Conservation (phyloP, 2,888 invertebrate genomes). For the Polia nebulosa region DNA sequence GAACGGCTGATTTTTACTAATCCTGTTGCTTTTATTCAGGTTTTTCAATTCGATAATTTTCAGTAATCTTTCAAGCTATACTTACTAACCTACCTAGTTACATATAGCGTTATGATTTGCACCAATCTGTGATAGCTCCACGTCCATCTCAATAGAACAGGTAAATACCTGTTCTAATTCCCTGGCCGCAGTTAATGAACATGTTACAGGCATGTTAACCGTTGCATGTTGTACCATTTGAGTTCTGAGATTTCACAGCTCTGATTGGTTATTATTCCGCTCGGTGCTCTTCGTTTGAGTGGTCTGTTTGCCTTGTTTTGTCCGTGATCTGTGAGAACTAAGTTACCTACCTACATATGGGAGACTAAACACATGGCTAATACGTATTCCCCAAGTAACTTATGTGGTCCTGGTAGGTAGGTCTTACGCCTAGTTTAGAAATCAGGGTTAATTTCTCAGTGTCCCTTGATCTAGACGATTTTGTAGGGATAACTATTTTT, state of each 20-base stretch:
- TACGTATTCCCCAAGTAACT: neutral
- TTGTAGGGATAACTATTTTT: too few relatives aligned
- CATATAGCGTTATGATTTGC: neutral
- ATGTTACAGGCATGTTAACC: constrained; percentile 35
- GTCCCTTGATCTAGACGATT: neutral
- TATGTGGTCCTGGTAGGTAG: neutral
- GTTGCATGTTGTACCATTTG: constrained; percentile 27
- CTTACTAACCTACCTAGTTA: neutral
- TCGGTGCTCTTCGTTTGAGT: constrained; percentile 30
- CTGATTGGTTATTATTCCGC: constrained; percentile 57
- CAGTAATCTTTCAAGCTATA: neutral
- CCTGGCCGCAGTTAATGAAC: constrained; percentile 48
- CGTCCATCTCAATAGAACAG: constrained; percentile 56
- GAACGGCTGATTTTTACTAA: too few relatives aligned
- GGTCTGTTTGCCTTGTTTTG: constrained; percentile 20
- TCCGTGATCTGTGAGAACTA: constrained; percentile 11
- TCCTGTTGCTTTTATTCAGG: too few relatives aligned
- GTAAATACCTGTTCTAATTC: constrained; percentile 50
- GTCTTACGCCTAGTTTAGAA: neutral
- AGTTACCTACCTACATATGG: neutral
- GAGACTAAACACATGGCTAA: neutral
- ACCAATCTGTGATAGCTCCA: constrained; percentile 29
- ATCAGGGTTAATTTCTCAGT: neutral
- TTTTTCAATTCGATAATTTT: neutral
- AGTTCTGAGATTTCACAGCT: constrained; percentile 12